Evolutionary conservation across 2,797 vertebrate species (phyloP).

Genomic region (Hozukius guyotensis): DNA sequence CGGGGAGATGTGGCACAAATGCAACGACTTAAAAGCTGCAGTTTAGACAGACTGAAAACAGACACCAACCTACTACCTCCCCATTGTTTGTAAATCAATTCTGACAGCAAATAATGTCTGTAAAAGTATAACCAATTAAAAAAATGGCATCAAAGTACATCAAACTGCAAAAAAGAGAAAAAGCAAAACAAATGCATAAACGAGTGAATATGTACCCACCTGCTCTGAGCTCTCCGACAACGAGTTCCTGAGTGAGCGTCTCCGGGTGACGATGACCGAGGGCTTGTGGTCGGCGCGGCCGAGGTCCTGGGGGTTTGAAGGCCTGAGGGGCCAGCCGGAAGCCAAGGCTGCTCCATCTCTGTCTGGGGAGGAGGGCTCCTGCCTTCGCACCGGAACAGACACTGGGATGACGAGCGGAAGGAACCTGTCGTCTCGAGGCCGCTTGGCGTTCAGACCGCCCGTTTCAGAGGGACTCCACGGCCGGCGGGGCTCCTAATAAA

Average conservation of each 20-base stretch:
- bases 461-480: slow-evolving; percentile 79
- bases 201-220: slow-evolving; percentile 72
- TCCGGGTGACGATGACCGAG: slow-evolving; percentile 94
- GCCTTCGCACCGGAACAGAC: slow-evolving; percentile 92
- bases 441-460: slow-evolving; percentile 82
- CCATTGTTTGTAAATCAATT: background rate
- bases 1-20: slow-evolving; percentile 18
- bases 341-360: slow-evolving; percentile 79
- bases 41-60: slow-evolving; percentile 16
- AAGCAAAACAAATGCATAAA: background rate
- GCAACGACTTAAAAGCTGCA: slow-evolving; percentile 37
- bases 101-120: background rate
- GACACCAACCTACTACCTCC: background rate
- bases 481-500: slow-evolving; percentile 74
- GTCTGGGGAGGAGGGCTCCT: slow-evolving; percentile 80
- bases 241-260: slow-evolving; percentile 89
- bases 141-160: background rate
- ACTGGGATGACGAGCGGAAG: slow-evolving; percentile 95
- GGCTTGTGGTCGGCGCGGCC: slow-evolving; percentile 86
- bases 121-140: background rate
- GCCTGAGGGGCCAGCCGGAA: slow-evolving; percentile 76
- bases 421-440: slow-evolving; percentile 88
- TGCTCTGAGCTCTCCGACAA: slow-evolving; percentile 86
- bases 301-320: slow-evolving; percentile 75
- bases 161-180: too few species aligned